phyloP scores from a whole-genome alignment of 37 sponge, comb jelly and placozoan genomes.

The Dysidea cf. avara region DNA sequence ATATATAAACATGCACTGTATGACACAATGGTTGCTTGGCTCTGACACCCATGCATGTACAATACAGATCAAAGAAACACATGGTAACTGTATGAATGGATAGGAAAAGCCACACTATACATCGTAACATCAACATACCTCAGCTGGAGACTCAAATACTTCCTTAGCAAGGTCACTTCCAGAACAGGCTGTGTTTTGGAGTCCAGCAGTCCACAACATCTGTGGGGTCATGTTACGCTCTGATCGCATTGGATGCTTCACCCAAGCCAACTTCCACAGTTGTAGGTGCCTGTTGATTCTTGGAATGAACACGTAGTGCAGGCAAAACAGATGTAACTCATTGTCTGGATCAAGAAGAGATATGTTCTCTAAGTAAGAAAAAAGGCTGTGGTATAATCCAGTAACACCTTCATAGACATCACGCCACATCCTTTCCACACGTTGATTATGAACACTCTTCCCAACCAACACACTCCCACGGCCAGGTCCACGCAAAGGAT shows the following conservation, averaged over 20 bases:
- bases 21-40: no score
- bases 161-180: neutral
- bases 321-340: conserved; percentile 34
- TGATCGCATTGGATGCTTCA: neutral
- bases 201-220: neutral
- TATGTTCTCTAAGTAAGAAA: conserved; percentile 20
- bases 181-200: neutral
- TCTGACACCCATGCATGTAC: no score
- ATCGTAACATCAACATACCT: no score
- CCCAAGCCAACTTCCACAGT: no score
- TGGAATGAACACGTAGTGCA: no score
- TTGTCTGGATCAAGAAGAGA: conserved; percentile 32
- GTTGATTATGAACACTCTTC: conserved; percentile 55
- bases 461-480: conserved; percentile 40
- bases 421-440: conserved; percentile 52
- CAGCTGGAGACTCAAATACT: neutral
- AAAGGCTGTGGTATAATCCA: conserved; percentile 13
- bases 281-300: no score
- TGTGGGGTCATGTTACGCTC: neutral
- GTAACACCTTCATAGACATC: conserved; percentile 42
- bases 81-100: no score
- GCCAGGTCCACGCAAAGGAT: conserved; percentile 43
- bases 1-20: no score
- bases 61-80: no score
- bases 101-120: no score